Conservation (phyloP, 92 coral and sea anemone species). For the Montipora capitata region DNA sequence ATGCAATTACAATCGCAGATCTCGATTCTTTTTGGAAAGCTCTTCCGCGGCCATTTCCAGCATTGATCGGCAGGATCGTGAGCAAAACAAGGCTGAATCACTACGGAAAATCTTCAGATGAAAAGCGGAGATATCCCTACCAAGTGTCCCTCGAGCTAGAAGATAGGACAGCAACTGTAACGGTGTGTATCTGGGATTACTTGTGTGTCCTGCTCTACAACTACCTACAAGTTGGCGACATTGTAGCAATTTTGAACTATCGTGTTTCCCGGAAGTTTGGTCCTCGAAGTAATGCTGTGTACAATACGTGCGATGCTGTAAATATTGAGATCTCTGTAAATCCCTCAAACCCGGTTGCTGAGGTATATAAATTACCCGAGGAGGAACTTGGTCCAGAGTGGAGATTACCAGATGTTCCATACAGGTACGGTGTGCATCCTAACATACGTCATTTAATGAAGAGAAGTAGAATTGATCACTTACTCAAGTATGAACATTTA, state of each 20-base stretch:
- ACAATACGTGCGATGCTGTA: constrained; percentile 50
- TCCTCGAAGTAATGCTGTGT: constrained; percentile 66
- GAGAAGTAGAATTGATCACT: too few species aligned
- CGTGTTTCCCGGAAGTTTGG: constrained; percentile 62
- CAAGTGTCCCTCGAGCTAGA: constrained; percentile 64
- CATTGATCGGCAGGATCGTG: constrained; percentile 72
- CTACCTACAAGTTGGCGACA: constrained; percentile 69
- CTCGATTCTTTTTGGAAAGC: constrained; percentile 64
- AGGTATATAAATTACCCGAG: constrained; percentile 55
- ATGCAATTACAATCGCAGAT: constrained; percentile 57
- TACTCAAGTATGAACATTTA: too few species aligned
- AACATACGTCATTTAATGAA: too few species aligned
- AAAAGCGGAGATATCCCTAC: constrained; percentile 63
- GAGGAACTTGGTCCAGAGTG: constrained; percentile 44
- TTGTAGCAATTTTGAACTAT: constrained; percentile 54
- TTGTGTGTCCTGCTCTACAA: constrained; percentile 62
- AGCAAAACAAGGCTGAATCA: constrained; percentile 71
- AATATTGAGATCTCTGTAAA: constrained; percentile 73
- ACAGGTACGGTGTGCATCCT: constrained; percentile 37
- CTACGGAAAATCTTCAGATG: constrained; percentile 75
- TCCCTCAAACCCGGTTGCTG: constrained; percentile 57
- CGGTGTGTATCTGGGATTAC: constrained; percentile 68
- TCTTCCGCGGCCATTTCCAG: constrained; percentile 68
- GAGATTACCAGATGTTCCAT: constrained; percentile 69
- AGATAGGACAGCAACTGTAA: constrained; percentile 57